phyloP scores from a whole-genome alignment of 2,797 vertebrate genomes.

The Carduelis carduelis region DNA sequence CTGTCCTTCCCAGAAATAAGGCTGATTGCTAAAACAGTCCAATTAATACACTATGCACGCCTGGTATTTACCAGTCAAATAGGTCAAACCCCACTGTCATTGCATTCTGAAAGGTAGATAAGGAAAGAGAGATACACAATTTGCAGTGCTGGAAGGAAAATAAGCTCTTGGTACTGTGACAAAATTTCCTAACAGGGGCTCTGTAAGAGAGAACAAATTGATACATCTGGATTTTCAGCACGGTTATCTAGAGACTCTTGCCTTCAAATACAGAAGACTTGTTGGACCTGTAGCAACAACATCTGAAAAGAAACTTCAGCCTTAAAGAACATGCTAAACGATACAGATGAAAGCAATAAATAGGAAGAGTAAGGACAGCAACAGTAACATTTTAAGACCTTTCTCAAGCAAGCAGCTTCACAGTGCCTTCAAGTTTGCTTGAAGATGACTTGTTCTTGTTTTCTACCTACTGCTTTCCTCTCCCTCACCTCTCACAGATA shows the following conservation, averaged over 20 bases:
- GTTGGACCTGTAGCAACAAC: not conserved
- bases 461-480: not conserved
- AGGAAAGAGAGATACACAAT: not conserved
- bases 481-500: not conserved
- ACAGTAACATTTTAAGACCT: not conserved
- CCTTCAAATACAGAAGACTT: not conserved
- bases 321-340: not conserved
- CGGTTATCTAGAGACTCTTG: not conserved
- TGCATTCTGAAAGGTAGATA: not conserved
- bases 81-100: not conserved
- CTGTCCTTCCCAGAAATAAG: not conserved
- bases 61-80: not conserved
- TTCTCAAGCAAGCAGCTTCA: not conserved
- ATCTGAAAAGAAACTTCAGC: not conserved
- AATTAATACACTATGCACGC: not conserved
- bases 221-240: not conserved
- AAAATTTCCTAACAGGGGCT: not conserved
- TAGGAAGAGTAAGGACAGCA: not conserved
- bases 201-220: not conserved
- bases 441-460: not conserved
- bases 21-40: not conserved
- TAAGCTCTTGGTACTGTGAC: not conserved
- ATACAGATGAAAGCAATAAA: not conserved
- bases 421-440: not conserved
- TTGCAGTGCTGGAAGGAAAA: not conserved